Conservation (phyloP, 2,888 invertebrate species). For the Ophion costatus region DNA sequence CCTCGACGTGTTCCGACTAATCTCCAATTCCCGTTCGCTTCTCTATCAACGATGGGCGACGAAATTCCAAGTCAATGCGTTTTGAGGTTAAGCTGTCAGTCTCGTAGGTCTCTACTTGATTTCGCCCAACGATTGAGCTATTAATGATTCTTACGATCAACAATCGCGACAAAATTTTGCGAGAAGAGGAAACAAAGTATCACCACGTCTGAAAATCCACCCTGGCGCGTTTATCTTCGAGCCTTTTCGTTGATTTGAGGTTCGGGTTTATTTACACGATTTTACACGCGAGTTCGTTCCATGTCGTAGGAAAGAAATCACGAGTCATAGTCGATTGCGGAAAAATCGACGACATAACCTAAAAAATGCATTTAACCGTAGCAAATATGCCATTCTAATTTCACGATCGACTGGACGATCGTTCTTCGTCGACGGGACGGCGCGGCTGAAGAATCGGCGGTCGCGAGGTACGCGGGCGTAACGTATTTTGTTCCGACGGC, state of each 20-base stretch:
- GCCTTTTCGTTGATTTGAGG: not conserved
- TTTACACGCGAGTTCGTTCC: too few relatives aligned
- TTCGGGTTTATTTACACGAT: not conserved
- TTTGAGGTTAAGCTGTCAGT: slow-evolving; percentile 38
- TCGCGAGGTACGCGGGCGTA: not conserved
- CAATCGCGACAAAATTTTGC: not conserved
- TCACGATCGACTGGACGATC: too few relatives aligned
- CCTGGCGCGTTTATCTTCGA: not conserved
- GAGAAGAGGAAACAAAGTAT: not conserved
- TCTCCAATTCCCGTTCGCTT: not conserved
- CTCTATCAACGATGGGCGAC: not conserved
- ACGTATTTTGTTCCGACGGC: too few relatives aligned
- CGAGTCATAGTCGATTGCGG: too few relatives aligned
- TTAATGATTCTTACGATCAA: not conserved
- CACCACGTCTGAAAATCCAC: not conserved
- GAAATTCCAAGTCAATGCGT: not conserved
- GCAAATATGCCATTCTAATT: too few relatives aligned
- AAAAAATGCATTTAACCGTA: too few relatives aligned
- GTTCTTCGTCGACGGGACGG: too few relatives aligned
- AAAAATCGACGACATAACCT: too few relatives aligned
- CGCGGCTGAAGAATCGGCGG: too few relatives aligned
- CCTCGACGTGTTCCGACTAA: not conserved
- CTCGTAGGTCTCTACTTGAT: not conserved
- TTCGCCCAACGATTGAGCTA: not conserved
- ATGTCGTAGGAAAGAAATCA: too few relatives aligned